Evolutionary conservation across 2,797 vertebrate genomes (phyloP).

Genomic region (Danio albolineatus): DNA sequence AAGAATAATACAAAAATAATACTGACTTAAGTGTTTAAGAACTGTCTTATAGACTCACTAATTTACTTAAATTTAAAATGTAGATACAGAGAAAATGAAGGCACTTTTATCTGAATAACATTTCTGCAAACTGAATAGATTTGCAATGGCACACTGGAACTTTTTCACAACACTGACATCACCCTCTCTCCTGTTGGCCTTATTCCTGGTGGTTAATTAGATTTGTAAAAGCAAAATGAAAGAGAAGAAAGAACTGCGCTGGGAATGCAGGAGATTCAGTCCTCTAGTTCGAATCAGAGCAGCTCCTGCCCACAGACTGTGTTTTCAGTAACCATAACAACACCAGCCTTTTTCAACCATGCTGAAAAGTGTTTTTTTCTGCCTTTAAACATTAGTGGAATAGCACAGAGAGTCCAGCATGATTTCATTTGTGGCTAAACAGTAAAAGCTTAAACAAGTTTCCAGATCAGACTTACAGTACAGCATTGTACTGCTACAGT

Average conservation of each 20-base stretch:
- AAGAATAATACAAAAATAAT: background rate
- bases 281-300: conserved; percentile 54
- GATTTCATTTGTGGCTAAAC: background rate
- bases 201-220: conserved; percentile 35
- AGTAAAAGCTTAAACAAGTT: conserved; percentile 7
- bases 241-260: conserved; percentile 36
- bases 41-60: background rate
- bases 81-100: background rate
- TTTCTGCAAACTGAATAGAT: background rate
- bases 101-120: background rate
- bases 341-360: conserved; percentile 34
- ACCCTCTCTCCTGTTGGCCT: conserved; percentile 14
- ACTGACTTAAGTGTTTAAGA: background rate
- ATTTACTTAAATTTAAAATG: no score
- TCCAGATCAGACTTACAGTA: background rate
- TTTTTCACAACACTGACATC: conserved; percentile 31
- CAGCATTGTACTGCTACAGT: background rate
- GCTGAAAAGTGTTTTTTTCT: conserved; percentile 39
- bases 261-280: conserved; percentile 55
- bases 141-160: background rate
- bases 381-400: background rate
- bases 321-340: conserved; percentile 69
- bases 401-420: background rate
- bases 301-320: conserved; percentile 65
- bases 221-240: conserved; percentile 16